phyloP scores from a whole-genome alignment of 1,140 invertebrate genomes.

The Caenorhabditis brenneri region DNA sequence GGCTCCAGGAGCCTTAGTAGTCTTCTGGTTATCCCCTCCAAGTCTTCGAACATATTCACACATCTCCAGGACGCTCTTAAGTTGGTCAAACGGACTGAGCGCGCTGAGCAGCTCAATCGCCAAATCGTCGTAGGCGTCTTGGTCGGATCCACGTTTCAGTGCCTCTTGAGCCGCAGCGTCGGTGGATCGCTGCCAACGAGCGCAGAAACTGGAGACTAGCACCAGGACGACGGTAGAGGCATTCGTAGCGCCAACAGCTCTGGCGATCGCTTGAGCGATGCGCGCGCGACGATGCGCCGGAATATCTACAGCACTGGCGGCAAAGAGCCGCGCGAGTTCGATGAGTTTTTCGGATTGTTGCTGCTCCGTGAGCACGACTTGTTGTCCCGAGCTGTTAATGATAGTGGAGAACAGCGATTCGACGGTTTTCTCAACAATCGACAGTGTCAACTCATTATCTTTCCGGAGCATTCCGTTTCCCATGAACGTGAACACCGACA shows the following conservation, averaged over 20 bases:
- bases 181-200: slow-evolving; percentile 45
- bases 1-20: background rate
- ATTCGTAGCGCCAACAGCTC: slow-evolving; percentile 35
- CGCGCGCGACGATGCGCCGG: slow-evolving; percentile 53
- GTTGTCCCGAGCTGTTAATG: background rate
- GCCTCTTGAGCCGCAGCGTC: background rate
- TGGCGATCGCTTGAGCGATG: slow-evolving; percentile 45
- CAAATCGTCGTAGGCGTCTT: slow-evolving; percentile 54
- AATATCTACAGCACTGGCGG: slow-evolving; percentile 49
- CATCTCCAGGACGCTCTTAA: slow-evolving; percentile 32
- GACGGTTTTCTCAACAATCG: slow-evolving; percentile 54
- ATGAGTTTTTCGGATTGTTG: slow-evolving; percentile 44
- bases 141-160: background rate
- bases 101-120: slow-evolving; percentile 23
- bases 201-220: slow-evolving; percentile 45
- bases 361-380: slow-evolving; percentile 24
- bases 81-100: slow-evolving; percentile 17
- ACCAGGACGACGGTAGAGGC: slow-evolving; percentile 21
- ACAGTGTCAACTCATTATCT: slow-evolving; percentile 56
- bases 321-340: slow-evolving; percentile 39
- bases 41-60: slow-evolving; percentile 35
- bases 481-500: slow-evolving; percentile 59
- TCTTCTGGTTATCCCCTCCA: slow-evolving; percentile 19
- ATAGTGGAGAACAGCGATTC: slow-evolving; percentile 53
- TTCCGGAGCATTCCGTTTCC: slow-evolving; percentile 54